Evolutionary conservation across 2,888 invertebrate species (phyloP).

Genomic region (Athetis lepigone): DNA sequence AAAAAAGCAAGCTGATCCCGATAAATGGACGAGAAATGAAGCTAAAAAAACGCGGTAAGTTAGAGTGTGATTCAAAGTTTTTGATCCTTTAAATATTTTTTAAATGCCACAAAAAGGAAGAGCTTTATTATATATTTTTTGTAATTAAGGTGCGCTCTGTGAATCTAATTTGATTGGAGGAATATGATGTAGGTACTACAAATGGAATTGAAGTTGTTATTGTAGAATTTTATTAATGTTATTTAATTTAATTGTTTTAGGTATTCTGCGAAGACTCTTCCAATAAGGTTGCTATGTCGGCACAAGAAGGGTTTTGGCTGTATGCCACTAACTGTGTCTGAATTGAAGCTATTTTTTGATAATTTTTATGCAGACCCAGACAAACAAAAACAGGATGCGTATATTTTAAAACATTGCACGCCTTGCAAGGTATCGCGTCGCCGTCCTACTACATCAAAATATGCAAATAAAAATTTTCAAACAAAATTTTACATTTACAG

Average conservation of each 20-base stretch:
- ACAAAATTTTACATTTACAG: conserved; percentile 15
- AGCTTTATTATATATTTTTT: conserved; percentile 5
- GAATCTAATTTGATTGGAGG: conserved; percentile 19
- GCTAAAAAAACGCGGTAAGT: conserved; percentile 13
- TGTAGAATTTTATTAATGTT: conserved; percentile 22
- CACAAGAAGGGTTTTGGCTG: conserved; percentile 37
- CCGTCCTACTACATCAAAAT: conserved; percentile 14
- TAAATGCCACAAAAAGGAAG: conserved; percentile 22
- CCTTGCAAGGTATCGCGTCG: conserved; percentile 5
- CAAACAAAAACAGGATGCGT: conserved; percentile 18
- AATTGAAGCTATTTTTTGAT: conserved; percentile 7
- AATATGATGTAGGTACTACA: conserved; percentile 14
- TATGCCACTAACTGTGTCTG: conserved; percentile 16
- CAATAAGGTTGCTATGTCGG: conserved; percentile 27
- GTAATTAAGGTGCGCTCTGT: conserved; percentile 7
- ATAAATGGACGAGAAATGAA: conserved; percentile 22
- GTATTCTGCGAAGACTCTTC: conserved; percentile 36
- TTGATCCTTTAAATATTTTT: conserved; percentile 11
- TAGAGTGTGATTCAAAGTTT: conserved; percentile 12
- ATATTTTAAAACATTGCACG: conserved; percentile 12
- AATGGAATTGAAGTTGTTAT: conserved; percentile 16
- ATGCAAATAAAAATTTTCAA: conserved; percentile 8
- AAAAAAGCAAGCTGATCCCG: conserved; percentile 31
- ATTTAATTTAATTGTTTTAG: conserved; percentile 26
- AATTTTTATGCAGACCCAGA: conserved; percentile 19